Percentiles rank a stretch among this genome's conserved stretches.
Evolutionary conservation across 2,797 vertebrate species (phyloP).

Genomic region (Cygnus olor): DNA sequence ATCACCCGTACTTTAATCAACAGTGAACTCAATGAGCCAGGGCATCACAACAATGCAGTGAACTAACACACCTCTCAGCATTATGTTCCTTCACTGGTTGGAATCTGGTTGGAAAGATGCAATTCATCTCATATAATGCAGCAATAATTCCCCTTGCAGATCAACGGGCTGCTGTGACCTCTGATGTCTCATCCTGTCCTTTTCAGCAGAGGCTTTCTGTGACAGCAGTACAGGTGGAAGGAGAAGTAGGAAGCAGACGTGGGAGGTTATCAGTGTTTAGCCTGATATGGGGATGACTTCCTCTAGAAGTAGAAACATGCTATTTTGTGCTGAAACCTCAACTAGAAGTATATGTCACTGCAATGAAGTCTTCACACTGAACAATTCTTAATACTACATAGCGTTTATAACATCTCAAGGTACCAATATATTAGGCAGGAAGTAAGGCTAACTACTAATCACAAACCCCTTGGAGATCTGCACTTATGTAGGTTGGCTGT

Average conservation of each 20-base stretch:
- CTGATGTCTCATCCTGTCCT: not conserved
- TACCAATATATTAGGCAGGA: slow-evolving; percentile 9
- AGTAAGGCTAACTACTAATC: slow-evolving; percentile 56
- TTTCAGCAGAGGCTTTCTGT: not conserved
- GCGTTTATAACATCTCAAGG: slow-evolving; percentile 27
- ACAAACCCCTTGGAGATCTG: slow-evolving; percentile 45
- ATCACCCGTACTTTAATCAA: not conserved
- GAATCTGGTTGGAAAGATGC: not conserved
- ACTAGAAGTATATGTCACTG: not conserved
- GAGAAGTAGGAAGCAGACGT: not conserved
- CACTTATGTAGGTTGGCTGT: slow-evolving; percentile 61
- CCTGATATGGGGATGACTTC: not conserved
- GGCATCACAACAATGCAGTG: not conserved
- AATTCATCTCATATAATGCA: not conserved
- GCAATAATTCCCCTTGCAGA: not conserved
- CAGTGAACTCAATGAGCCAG: not conserved
- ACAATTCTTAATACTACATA: not conserved
- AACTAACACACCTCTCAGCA: not conserved
- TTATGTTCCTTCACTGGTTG: not conserved
- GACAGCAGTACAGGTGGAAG: not conserved
- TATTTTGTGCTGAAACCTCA: slow-evolving; percentile 13
- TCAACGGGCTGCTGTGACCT: not conserved
- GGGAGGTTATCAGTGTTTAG: slow-evolving; percentile 5
- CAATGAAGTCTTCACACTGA: not conserved
- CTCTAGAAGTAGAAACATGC: not conserved